A percentile compares a stretch with the other conserved stretches of the same genome.
These are phyloP conservation scores for Malacosoma neustria DNA, from an alignment of 2,888 invertebrate species.

Conservation along the genomic window DNA sequence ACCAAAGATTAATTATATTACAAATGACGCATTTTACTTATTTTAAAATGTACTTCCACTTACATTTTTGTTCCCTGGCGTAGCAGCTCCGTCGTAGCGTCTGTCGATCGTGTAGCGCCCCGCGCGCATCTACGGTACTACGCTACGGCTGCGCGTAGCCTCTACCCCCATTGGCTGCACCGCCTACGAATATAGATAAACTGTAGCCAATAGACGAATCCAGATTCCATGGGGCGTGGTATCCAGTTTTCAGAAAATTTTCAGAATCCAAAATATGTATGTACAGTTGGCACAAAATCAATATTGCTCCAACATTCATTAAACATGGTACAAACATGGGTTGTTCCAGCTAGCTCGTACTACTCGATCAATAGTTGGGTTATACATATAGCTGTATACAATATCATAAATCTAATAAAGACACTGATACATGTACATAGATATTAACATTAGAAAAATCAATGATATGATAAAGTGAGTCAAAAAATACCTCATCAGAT, in stretches of 20 bases:
- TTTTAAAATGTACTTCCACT: conserved; percentile 34
- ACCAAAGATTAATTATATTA: too few relatives aligned
- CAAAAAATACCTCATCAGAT: too few relatives aligned
- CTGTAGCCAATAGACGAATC: conserved; percentile 45
- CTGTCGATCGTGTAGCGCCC: conserved; percentile 63
- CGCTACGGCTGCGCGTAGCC: conserved; percentile 66
- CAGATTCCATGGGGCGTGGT: conserved; percentile 49
- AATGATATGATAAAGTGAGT: too few relatives aligned
- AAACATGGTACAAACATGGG: neutral
- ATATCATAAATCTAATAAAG: too few relatives aligned
- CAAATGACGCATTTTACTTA: too few relatives aligned
- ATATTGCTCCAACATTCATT: conserved; percentile 24
- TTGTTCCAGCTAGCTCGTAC: too few relatives aligned
- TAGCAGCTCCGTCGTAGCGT: conserved; percentile 59
- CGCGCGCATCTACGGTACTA: conserved; percentile 46
- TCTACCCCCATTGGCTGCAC: conserved; percentile 48
- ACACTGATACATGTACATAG: too few relatives aligned
- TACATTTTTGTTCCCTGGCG: conserved; percentile 60
- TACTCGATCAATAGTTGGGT: conserved; percentile 23
- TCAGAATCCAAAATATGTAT: conserved; percentile 51
- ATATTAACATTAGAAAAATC: too few relatives aligned
- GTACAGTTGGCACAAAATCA: conserved; percentile 32
- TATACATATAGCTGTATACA: too few relatives aligned
- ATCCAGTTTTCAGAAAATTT: conserved; percentile 67
- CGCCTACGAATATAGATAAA: conserved; percentile 43